These are phyloP conservation scores for Ciconia maguari DNA, from an alignment of 2,113 vertebrate species.

Conservation along the genomic window DNA sequence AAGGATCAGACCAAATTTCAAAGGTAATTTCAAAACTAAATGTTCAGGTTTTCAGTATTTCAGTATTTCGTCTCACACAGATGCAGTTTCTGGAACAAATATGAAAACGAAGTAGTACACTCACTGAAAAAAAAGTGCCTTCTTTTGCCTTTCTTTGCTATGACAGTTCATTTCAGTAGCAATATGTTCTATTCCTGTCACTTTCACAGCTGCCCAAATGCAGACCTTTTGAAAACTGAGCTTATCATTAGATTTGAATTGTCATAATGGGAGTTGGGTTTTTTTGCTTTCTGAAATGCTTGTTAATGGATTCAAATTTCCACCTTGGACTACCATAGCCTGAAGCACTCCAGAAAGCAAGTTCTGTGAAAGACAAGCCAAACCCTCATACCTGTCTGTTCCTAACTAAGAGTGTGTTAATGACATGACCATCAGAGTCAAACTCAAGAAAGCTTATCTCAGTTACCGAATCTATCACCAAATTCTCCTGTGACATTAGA, in stretches of 20 bases:
- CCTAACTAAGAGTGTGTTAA: not conserved
- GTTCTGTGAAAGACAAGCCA: not conserved
- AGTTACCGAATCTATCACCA: not conserved
- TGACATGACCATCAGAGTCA: not conserved
- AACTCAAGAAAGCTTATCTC: not conserved
- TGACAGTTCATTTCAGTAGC: not conserved
- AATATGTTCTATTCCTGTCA: not conserved
- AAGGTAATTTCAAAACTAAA: conserved; percentile 81
- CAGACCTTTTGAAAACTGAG: not conserved
- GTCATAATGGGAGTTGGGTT: not conserved
- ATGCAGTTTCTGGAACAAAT: not conserved
- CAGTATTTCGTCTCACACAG: not conserved
- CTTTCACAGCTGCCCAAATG: not conserved
- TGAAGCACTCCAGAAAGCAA: not conserved
- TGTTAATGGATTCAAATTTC: not conserved
- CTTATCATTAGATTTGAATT: not conserved
- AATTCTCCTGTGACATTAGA: not conserved
- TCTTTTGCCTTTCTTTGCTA: not conserved
- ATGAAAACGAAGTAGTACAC: not conserved
- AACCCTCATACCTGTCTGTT: not conserved
- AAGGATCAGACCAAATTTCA: conserved; percentile 96
- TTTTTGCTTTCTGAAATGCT: not conserved
- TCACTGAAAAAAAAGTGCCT: not conserved
- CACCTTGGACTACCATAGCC: not conserved
- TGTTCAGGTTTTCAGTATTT: not conserved